Conservation (phyloP, 2,888 invertebrate genomes). For the Acleris emargana region DNA sequence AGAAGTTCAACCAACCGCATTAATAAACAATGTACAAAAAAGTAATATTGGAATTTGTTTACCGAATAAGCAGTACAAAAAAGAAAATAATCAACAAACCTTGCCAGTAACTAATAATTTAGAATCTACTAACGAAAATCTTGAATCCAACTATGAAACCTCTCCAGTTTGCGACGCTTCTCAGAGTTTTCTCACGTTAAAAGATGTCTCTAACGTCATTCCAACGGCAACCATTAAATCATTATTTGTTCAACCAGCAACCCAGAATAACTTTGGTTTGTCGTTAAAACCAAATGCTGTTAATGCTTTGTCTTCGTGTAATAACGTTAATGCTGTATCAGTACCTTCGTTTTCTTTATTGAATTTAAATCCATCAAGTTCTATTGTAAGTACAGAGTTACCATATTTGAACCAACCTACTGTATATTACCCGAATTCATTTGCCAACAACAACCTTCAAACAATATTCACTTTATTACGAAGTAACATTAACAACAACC, state of each 20-base stretch:
- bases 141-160: too few species aligned
- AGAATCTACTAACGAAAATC: too few species aligned
- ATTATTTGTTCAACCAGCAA: not conserved
- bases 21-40: not conserved
- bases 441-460: conserved; percentile 15
- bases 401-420: conserved; percentile 3
- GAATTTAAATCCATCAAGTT: conserved; percentile 9
- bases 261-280: not conserved
- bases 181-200: conserved; percentile 3
- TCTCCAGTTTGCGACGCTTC: not conserved
- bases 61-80: not conserved
- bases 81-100: not conserved
- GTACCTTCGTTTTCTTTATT: conserved; percentile 1
- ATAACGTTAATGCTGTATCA: not conserved
- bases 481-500: not conserved
- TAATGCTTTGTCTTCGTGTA: conserved; percentile 7
- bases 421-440: conserved; percentile 1
- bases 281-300: not conserved
- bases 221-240: not conserved
- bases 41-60: not conserved
- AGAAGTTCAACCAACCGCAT: not conserved
- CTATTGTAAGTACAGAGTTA: not conserved
- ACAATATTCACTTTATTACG: not conserved
- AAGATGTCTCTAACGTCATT: conserved; percentile 2
- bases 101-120: not conserved